These are phyloP conservation scores for Lordiphosa andalusiaca DNA, from an alignment of 2,888 invertebrate species.

Conservation along the genomic window DNA sequence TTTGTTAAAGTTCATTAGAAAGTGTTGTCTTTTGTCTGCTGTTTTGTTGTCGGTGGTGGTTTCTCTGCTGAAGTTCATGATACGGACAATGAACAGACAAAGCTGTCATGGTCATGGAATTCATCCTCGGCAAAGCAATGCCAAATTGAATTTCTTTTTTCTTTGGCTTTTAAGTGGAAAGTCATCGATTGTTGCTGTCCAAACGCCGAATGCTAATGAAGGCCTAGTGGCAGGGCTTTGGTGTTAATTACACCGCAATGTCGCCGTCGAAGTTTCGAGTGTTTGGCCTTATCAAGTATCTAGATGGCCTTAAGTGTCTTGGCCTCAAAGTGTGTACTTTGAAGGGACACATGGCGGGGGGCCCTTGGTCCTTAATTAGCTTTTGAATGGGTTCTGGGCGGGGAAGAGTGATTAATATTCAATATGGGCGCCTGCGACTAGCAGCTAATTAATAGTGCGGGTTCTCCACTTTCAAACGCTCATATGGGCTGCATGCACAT, in stretches of 20 bases:
- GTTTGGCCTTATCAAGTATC: slow-evolving; percentile 32
- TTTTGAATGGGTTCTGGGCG: slow-evolving; percentile 19
- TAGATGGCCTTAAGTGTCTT: slow-evolving; percentile 45
- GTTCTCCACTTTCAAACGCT: slow-evolving; percentile 19
- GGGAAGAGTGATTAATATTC: slow-evolving; percentile 64
- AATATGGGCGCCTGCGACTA: slow-evolving; percentile 47
- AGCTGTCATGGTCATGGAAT: slow-evolving; percentile 59
- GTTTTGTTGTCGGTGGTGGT: slow-evolving; percentile 21
- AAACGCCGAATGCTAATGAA: slow-evolving; percentile 31
- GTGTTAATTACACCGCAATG: slow-evolving; percentile 66
- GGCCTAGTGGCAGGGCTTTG: slow-evolving; percentile 19
- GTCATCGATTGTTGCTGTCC: slow-evolving; percentile 6
- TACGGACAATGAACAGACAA: slow-evolving; percentile 52
- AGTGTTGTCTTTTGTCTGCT: slow-evolving; percentile 40
- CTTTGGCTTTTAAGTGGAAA: neutral
- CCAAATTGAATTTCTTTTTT: slow-evolving; percentile 20
- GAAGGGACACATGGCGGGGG: slow-evolving; percentile 20
- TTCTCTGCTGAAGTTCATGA: slow-evolving; percentile 22
- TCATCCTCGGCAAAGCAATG: slow-evolving; percentile 10
- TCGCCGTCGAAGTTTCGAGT: slow-evolving; percentile 5
- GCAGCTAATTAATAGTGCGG: slow-evolving; percentile 61
- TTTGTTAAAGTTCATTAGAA: slow-evolving; percentile 70
- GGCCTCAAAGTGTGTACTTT: slow-evolving; percentile 45
- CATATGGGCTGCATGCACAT: neutral
- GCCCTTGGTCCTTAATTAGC: slow-evolving; percentile 47